Evolutionary conservation across 2,888 invertebrate species (phyloP).

Genomic region (Dascillus cervinus): DNA sequence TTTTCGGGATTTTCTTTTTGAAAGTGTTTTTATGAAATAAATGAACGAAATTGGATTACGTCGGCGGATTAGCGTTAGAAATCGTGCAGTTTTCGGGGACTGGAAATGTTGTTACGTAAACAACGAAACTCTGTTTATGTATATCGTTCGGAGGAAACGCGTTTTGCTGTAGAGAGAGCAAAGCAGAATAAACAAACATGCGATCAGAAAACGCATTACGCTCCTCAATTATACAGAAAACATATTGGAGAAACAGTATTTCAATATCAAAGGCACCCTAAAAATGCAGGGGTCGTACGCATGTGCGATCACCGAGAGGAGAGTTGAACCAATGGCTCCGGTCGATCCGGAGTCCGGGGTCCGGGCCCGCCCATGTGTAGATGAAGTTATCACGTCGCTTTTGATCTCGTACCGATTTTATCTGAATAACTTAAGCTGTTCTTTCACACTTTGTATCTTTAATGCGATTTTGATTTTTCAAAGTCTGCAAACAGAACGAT

Average conservation of each 20-base stretch:
- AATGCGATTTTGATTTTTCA: too few species aligned
- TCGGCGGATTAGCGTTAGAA: too few species aligned
- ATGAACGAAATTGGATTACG: too few species aligned
- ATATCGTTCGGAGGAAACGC: too few species aligned
- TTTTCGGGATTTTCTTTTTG: too few species aligned
- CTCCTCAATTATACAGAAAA: conserved; percentile 36
- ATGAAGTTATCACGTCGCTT: conserved; percentile 39
- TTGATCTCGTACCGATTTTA: conserved; percentile 34
- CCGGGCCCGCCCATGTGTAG: conserved; percentile 39
- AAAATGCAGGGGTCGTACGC: conserved; percentile 22
- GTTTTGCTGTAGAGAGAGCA: too few species aligned
- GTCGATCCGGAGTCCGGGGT: conserved; percentile 42
- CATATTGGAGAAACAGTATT: conserved; percentile 32
- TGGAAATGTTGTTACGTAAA: too few species aligned
- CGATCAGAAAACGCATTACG: conserved; percentile 29
- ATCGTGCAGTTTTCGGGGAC: too few species aligned
- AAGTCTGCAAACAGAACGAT: too few species aligned
- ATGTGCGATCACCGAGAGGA: conserved; percentile 27
- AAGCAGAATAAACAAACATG: conserved; percentile 10
- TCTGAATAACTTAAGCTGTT: conserved; percentile 23
- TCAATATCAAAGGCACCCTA: conserved; percentile 36
- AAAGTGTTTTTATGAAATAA: too few species aligned
- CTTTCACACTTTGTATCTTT: conserved; percentile 6
- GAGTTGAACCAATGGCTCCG: conserved; percentile 37
- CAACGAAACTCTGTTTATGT: too few species aligned